Base-by-base conservation (phyloP, 2,888 invertebrate species). In the Drosophila fungiperda region DNA sequence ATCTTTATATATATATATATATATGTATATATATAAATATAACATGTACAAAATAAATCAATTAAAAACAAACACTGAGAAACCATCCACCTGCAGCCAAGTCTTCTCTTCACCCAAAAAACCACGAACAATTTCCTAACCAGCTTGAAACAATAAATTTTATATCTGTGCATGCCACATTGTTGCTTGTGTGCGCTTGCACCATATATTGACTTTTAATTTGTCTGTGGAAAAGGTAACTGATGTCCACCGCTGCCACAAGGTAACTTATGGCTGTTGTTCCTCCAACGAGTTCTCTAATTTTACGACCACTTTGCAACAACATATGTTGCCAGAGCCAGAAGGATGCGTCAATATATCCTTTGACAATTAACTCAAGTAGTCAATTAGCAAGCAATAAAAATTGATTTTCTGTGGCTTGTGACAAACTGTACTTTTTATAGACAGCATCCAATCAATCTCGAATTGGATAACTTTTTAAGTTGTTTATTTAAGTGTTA, bases 121-220 rank as follows among this genome's bases (percentile, higher is more conserved):
- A 11, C 40, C 38, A 54, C 57, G 58, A 73, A 40, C 68, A 68
- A 63, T 73, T 73, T 72, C 57, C 48, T 57, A 75, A 71, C 52
- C 57, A 74, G 75, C 68, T 81, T 71, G 69, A 60, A 79, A 77
- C 77, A 85, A 79, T 82, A 85, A 80, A 82, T 85, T 79, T 58
- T 65, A 32, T 61, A 59, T 26, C 29, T 26, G 15, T 45, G 20
- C 20, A 12, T 45, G 20, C 45, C 12, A 12, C 45, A 20, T 20
- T 20, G 7, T 20, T 20, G 17, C 17, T 29, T 35, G 20, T 35
- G 26, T 26, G 3, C 62, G 33, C 49, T 36, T 55, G 23, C 40
- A 49, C 23, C 36, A 32, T 36, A 62, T 84, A 87, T 84, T 81
- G 82, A 81, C 81, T 83, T 83, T 79, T 82, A 79, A 86, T 83